phyloP scores from a whole-genome alignment of 2,113 vertebrate species.

The Andinoacara biseriatus region DNA sequence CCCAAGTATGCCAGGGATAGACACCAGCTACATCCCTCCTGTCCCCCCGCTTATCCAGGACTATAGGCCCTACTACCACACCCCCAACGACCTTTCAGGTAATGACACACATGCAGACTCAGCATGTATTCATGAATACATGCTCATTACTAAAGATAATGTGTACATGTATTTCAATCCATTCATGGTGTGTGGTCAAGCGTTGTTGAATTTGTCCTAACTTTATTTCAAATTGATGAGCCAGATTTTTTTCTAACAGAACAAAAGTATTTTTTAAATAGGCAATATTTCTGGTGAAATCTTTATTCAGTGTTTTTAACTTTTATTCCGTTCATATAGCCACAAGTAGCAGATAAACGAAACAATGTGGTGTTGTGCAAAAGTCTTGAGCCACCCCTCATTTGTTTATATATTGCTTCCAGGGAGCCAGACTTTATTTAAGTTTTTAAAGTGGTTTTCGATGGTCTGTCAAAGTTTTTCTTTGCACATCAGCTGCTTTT shows the following conservation, averaged over 20 bases:
- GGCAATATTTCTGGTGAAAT: neutral
- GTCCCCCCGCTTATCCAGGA: slow-evolving; percentile 92
- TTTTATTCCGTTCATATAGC: neutral
- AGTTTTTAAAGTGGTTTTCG: neutral
- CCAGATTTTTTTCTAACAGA: neutral
- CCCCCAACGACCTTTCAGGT: slow-evolving; percentile 95
- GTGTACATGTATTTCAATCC: neutral
- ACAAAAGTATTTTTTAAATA: neutral
- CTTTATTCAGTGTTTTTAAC: neutral
- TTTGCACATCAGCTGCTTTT: neutral
- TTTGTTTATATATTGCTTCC: neutral
- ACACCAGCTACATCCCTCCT: slow-evolving; percentile 94
- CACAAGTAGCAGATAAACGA: no score
- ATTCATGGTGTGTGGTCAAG: neutral
- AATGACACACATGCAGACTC: slow-evolving; percentile 1
- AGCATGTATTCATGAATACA: neutral
- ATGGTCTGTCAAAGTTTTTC: neutral
- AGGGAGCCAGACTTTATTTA: neutral
- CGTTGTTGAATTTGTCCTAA: neutral
- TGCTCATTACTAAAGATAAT: neutral
- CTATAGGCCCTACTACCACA: slow-evolving; percentile 95
- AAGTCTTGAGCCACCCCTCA: neutral
- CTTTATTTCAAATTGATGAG: neutral
- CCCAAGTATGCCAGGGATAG: slow-evolving; percentile 92
- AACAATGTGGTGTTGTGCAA: no score